phyloP scores from a whole-genome alignment of 2,888 invertebrate species.

The Agelastica alni region DNA sequence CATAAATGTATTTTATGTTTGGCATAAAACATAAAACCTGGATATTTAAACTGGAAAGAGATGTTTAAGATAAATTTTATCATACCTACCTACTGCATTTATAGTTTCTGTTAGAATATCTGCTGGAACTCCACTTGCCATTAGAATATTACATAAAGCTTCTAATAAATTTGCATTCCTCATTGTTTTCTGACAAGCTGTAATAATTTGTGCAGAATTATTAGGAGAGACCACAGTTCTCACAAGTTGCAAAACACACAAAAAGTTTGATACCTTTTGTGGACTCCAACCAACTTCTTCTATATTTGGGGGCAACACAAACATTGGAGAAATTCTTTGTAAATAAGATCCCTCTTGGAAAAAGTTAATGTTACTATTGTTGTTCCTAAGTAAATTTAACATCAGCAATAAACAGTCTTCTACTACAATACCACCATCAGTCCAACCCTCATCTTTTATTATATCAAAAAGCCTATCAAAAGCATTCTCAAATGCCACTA shows the following conservation, averaged over 20 bases:
- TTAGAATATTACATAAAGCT: slow-evolving; percentile 84
- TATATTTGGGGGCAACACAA: slow-evolving; percentile 71
- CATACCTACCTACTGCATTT: slow-evolving; percentile 73
- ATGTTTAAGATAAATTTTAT: not conserved
- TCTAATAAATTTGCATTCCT: slow-evolving; percentile 80
- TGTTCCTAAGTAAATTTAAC: slow-evolving; percentile 91
- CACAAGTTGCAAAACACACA: slow-evolving; percentile 88
- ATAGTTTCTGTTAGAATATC: slow-evolving; percentile 96
- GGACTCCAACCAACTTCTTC: slow-evolving; percentile 85
- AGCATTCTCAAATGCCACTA: slow-evolving; percentile 98
- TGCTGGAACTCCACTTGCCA: slow-evolving; percentile 96
- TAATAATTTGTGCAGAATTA: slow-evolving; percentile 80
- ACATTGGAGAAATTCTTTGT: slow-evolving; percentile 87
- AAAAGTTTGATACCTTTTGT: slow-evolving; percentile 93
- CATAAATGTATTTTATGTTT: too few relatives aligned
- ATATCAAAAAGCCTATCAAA: slow-evolving; percentile 95
- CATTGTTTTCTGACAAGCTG: slow-evolving; percentile 88
- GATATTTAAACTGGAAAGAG: too few relatives aligned
- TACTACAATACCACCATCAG: slow-evolving; percentile 96
- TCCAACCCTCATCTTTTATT: slow-evolving; percentile 67
- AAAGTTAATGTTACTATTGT: slow-evolving; percentile 96
- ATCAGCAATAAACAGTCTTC: slow-evolving; percentile 95
- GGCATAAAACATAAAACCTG: too few relatives aligned
- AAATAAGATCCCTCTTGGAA: slow-evolving; percentile 98
- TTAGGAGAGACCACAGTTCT: slow-evolving; percentile 92